phyloP scores from a whole-genome alignment of 2,113 vertebrate species.

The Pongo abelii region DNA sequence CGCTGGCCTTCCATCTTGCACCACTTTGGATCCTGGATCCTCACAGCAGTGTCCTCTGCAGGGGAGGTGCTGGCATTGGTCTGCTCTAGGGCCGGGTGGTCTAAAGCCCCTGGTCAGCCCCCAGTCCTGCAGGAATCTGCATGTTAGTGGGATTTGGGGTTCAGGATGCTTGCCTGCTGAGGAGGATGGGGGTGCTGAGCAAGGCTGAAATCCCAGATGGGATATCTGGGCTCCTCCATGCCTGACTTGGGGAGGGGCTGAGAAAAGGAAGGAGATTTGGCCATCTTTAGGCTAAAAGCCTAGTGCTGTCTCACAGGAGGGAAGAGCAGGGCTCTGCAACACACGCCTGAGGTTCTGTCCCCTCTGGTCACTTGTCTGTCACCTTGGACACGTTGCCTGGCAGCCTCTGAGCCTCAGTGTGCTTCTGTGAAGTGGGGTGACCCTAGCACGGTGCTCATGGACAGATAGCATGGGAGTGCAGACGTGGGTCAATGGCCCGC shows the following conservation, averaged over 20 bases:
- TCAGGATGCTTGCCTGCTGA: accelerated
- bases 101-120: background rate
- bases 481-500: accelerated
- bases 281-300: too few species aligned
- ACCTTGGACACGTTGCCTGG: background rate
- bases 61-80: background rate
- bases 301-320: accelerated
- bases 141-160: accelerated
- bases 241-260: background rate
- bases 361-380: accelerated
- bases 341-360: too few species aligned
- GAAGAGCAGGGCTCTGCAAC: background rate
- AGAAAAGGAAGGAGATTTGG: background rate
- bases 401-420: background rate
- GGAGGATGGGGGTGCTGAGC: too few species aligned
- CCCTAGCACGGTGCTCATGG: background rate
- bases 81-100: too few species aligned
- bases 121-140: background rate
- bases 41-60: background rate
- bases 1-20: accelerated
- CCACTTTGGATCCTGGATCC: background rate
- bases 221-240: accelerated
- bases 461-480: accelerated
- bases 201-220: too few species aligned
- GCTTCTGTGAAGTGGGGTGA: background rate